These are phyloP conservation scores for Eulemur rubriventer DNA, from an alignment of 2,797 vertebrate species.

Conservation along the genomic window DNA sequence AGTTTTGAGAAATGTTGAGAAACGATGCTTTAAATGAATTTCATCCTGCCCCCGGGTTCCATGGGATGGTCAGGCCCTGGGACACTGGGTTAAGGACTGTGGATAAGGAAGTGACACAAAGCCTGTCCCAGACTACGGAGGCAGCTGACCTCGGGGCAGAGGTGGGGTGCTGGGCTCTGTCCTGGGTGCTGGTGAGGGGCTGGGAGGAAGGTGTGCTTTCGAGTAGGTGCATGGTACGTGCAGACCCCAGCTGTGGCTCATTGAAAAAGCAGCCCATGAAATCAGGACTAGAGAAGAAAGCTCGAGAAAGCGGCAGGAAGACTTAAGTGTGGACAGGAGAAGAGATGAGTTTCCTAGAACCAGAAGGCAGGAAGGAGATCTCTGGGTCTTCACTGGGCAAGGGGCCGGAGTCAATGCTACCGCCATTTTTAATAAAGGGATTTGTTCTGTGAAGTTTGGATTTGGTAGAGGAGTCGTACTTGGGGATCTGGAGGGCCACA, in stretches of 20 bases:
- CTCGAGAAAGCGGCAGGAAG: no score
- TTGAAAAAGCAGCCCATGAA: neutral
- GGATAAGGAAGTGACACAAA: neutral
- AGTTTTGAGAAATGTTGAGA: neutral
- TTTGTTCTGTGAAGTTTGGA: no score
- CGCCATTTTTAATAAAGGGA: neutral
- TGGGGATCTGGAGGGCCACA: no score
- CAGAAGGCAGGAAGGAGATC: neutral
- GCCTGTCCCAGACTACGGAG: neutral
- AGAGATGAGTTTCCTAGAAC: neutral
- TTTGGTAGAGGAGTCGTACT: no score
- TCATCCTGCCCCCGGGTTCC: neutral
- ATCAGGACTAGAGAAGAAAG: neutral
- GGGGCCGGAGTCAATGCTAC: no score
- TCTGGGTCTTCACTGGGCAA: neutral
- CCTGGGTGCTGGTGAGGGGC: neutral
- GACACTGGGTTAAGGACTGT: no score
- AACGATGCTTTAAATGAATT: neutral
- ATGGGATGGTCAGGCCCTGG: neutral
- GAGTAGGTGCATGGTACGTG: rapidly evolving
- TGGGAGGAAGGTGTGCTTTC: neutral
- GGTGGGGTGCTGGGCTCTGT: neutral
- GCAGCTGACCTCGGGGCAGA: neutral
- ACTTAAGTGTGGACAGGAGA: neutral
- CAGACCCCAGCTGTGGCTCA: neutral